Percentiles rank a stretch among this genome's conserved stretches.
These are phyloP conservation scores for Phenganax subtilis DNA, from an alignment of 92 coral and sea anemone genomes.

Conservation along the genomic window DNA sequence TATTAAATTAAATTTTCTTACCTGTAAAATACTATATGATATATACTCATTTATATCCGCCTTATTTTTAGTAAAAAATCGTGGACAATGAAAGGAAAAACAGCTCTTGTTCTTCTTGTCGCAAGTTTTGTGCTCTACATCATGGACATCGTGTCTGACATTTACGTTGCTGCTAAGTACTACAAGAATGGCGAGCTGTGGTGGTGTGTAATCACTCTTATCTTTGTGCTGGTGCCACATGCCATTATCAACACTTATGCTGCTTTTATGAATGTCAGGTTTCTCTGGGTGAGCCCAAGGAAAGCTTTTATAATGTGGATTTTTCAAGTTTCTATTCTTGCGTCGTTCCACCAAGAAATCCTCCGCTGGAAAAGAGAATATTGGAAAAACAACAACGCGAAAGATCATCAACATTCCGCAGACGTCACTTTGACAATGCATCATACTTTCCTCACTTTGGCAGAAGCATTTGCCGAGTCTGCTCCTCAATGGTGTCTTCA, in stretches of 20 bases:
- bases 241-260: slow-evolving; percentile 9
- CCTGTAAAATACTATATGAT: no score
- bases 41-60: no score
- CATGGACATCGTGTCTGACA: slow-evolving; percentile 20
- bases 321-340: slow-evolving; percentile 19
- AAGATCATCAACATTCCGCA: neutral
- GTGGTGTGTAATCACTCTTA: slow-evolving; percentile 28
- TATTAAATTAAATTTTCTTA: no score
- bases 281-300: neutral
- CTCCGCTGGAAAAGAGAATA: slow-evolving; percentile 26
- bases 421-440: slow-evolving; percentile 21
- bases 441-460: neutral
- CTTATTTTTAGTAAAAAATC: slow-evolving; percentile 3
- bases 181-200: slow-evolving; percentile 2
- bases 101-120: neutral
- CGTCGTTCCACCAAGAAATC: slow-evolving; percentile 2
- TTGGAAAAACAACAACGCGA: slow-evolving; percentile 7
- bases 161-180: slow-evolving; percentile 14
- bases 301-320: slow-evolving; percentile 7
- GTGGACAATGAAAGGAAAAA: slow-evolving; percentile 12
- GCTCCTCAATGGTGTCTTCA: slow-evolving; percentile 92
- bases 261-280: slow-evolving; percentile 9
- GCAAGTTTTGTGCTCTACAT: slow-evolving; percentile 11
- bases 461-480: slow-evolving; percentile 80
- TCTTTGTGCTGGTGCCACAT: neutral